These are phyloP conservation scores for Melanostigma gelatinosum DNA, from an alignment of 2,113 vertebrate species.

Conservation along the genomic window DNA sequence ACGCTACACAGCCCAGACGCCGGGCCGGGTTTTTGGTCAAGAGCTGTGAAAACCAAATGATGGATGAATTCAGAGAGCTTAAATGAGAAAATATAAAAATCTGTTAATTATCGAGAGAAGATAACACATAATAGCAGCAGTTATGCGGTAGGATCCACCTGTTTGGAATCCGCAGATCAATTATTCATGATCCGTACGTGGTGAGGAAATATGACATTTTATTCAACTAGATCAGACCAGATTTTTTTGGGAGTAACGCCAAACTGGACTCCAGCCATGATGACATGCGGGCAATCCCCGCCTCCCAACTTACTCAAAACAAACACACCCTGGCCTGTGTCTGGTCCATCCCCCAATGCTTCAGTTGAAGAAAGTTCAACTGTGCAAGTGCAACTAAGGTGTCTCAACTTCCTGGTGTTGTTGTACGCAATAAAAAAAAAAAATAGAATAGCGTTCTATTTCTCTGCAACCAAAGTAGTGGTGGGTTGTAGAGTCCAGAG, in stretches of 20 bases:
- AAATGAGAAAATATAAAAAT: neutral
- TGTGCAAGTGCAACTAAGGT: neutral
- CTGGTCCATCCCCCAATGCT: constrained; percentile 10
- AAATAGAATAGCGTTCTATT: constrained; percentile 36
- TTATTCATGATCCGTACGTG: neutral
- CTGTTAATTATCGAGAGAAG: neutral
- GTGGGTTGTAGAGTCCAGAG: neutral
- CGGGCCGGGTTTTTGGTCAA: constrained; percentile 93
- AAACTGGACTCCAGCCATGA: constrained; percentile 40
- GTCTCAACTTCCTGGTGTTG: constrained; percentile 35
- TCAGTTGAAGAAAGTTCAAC: constrained; percentile 16
- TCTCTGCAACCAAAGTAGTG: constrained; percentile 14
- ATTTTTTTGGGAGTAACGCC: constrained; percentile 17
- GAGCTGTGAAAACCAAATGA: constrained; percentile 82
- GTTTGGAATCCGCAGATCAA: neutral
- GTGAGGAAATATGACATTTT: neutral
- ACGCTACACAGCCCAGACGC: constrained; percentile 89
- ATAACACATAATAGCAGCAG: neutral
- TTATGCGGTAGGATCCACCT: neutral
- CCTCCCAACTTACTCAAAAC: constrained; percentile 18
- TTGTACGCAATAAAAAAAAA: constrained; percentile 36
- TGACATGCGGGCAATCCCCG: constrained; percentile 38
- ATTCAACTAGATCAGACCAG: constrained; percentile 40
- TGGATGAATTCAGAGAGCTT: neutral
- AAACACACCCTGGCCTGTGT: constrained; percentile 24